A percentile compares a stretch with the other conserved stretches of the same genome.
Conservation (phyloP, 2,888 invertebrate genomes). For the Bhutanitis thaidina region DNA sequence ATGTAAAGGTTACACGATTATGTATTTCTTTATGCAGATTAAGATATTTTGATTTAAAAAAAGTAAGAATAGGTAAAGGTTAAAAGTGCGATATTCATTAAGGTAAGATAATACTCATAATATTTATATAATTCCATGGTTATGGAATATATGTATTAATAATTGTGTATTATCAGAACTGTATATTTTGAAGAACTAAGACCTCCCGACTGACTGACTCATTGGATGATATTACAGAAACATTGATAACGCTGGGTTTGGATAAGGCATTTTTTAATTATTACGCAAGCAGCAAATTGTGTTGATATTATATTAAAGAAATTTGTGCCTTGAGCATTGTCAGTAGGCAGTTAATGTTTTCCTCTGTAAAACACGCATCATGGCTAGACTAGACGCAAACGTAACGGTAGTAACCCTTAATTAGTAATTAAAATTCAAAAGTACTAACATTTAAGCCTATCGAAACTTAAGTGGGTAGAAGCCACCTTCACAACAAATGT, state of each 20-base stretch:
- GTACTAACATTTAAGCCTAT: no score
- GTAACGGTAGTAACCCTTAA: no score
- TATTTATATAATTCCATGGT: conserved; percentile 4
- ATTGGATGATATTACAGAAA: conserved; percentile 22
- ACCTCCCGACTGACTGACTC: conserved; percentile 22
- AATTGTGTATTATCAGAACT: not conserved
- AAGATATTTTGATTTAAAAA: no score
- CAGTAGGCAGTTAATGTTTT: not conserved
- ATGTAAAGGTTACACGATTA: no score
- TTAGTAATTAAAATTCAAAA: no score
- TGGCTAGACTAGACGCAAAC: no score
- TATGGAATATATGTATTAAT: not conserved
- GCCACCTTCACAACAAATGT: not conserved
- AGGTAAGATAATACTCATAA: not conserved
- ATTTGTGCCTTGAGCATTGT: not conserved
- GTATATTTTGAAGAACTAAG: not conserved
- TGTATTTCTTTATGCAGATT: no score
- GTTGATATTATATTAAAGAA: conserved; percentile 19
- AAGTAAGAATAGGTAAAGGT: not conserved
- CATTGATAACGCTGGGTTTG: conserved; percentile 25
- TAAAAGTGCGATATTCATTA: not conserved
- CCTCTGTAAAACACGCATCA: not conserved
- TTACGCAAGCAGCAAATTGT: conserved; percentile 28
- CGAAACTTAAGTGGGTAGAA: no score
- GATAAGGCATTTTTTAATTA: conserved; percentile 25